These are phyloP conservation scores for Orthosia cruda DNA, from an alignment of 2,888 invertebrate genomes.

Conservation along the genomic window DNA sequence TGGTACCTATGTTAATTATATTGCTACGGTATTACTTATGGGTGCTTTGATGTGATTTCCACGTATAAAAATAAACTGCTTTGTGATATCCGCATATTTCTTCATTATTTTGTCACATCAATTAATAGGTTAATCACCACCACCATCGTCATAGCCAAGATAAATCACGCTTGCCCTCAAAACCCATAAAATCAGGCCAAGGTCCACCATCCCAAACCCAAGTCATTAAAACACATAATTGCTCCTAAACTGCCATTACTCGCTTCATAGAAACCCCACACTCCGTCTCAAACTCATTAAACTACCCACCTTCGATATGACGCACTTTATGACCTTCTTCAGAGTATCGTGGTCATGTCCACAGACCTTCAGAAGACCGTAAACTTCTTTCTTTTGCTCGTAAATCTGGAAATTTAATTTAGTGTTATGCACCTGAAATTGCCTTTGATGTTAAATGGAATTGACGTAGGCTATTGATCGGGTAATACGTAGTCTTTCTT, in stretches of 20 bases:
- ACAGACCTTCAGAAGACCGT: constrained; percentile 84
- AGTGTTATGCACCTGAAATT: constrained; percentile 31
- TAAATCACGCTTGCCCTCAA: background rate
- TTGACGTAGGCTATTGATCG: constrained; percentile 46
- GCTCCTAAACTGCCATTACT: constrained; percentile 20
- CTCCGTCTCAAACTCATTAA: constrained; percentile 28
- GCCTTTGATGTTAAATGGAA: constrained; percentile 56
- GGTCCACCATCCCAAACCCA: constrained; percentile 6
- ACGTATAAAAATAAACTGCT: background rate
- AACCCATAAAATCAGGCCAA: constrained; percentile 23
- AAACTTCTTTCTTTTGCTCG: constrained; percentile 83
- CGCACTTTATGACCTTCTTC: constrained; percentile 89
- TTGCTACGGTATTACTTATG: too few species aligned
- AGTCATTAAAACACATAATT: constrained; percentile 40
- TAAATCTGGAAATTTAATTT: constrained; percentile 80
- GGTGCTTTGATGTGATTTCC: too few species aligned
- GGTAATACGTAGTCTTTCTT: constrained; percentile 15
- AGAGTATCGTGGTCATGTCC: constrained; percentile 88
- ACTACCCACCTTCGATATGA: constrained; percentile 86
- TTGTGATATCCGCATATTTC: background rate
- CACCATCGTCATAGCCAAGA: background rate
- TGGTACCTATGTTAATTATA: too few species aligned
- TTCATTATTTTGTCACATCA: background rate
- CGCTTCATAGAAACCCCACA: constrained; percentile 17
- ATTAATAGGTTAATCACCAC: background rate